These are phyloP conservation scores for Paraplagusia blochii DNA, from an alignment of 2,113 vertebrate genomes.

Conservation along the genomic window DNA sequence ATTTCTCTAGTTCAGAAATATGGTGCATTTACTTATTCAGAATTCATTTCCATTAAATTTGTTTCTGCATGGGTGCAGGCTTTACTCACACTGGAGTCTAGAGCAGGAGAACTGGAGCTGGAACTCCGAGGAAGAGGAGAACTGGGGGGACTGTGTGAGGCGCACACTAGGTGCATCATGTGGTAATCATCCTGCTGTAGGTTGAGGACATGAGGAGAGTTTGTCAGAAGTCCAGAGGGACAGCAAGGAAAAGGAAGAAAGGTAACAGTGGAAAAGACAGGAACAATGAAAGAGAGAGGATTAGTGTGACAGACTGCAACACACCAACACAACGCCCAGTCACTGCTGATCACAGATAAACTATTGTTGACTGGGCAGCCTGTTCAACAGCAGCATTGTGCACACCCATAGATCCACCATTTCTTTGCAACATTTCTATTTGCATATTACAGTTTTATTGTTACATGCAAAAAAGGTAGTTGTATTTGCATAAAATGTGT, in stretches of 20 bases:
- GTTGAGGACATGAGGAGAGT: background rate
- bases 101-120: constrained; percentile 19
- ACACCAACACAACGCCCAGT: constrained; percentile 32
- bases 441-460: too few species aligned
- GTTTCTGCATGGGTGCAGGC: background rate
- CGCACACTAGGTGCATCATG: constrained; percentile 79
- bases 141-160: constrained; percentile 65
- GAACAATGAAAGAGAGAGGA: constrained; percentile 8
- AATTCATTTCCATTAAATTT: too few species aligned
- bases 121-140: constrained; percentile 62
- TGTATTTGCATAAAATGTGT: too few species aligned
- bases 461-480: too few species aligned
- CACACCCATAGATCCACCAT: background rate
- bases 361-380: constrained; percentile 36
- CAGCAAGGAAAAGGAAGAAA: constrained; percentile 2
- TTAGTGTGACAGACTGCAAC: constrained; percentile 40
- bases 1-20: too few species aligned
- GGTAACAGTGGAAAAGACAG: background rate
- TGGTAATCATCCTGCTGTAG: constrained; percentile 78
- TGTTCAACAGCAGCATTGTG: constrained; percentile 7
- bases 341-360: constrained; percentile 40
- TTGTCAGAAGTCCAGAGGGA: background rate
- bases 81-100: constrained; percentile 61
- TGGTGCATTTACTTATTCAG: too few species aligned
- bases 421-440: too few species aligned